These are phyloP conservation scores for Blastobasis adustella DNA, from an alignment of 2,888 invertebrate species.

Conservation along the genomic window DNA sequence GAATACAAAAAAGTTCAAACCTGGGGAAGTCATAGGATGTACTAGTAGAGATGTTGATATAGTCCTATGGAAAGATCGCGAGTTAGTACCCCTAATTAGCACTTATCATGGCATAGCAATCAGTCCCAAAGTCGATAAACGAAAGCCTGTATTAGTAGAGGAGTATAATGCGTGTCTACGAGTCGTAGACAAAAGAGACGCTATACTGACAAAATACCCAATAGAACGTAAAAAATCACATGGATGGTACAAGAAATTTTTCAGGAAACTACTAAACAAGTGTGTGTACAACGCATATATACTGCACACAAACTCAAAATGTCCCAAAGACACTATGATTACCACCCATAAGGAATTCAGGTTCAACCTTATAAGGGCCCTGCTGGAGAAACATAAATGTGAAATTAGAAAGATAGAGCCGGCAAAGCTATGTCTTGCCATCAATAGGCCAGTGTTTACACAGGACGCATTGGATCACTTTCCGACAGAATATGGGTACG, in stretches of 20 bases:
- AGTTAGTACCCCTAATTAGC: constrained; percentile 10
- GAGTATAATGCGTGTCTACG: constrained; percentile 10
- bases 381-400: too few species aligned
- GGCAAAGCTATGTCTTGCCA: too few species aligned
- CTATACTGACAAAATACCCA: constrained; percentile 16
- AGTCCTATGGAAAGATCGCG: constrained; percentile 9
- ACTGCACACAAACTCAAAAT: not conserved
- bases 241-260: constrained; percentile 23
- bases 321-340: too few species aligned
- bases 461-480: too few species aligned
- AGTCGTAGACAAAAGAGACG: not conserved
- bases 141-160: constrained; percentile 8
- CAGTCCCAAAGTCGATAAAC: not conserved
- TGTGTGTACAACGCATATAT: constrained; percentile 14
- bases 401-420: too few species aligned
- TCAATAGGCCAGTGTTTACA: too few species aligned
- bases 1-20: not conserved
- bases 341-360: too few species aligned
- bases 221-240: constrained; percentile 16
- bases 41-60: constrained; percentile 10
- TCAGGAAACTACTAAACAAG: constrained; percentile 12
- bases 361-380: too few species aligned
- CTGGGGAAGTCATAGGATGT: constrained; percentile 4
- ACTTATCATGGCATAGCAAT: constrained; percentile 13
- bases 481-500: too few species aligned